Percentiles rank a stretch among this genome's conserved stretches.
These are phyloP conservation scores for Carterocephalus palaemon DNA, from an alignment of 2,888 invertebrate genomes.

Conservation along the genomic window DNA sequence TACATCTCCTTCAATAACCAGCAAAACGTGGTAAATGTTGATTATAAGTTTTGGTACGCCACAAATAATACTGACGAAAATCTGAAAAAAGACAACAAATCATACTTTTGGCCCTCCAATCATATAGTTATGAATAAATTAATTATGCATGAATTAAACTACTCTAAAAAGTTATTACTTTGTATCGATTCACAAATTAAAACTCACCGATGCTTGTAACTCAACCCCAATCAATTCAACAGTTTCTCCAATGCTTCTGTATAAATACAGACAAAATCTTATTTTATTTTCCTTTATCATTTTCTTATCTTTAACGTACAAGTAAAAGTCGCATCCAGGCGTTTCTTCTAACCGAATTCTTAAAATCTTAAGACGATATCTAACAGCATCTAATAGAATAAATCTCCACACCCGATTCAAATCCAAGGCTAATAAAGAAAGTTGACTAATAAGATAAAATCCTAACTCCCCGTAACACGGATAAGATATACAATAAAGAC, in stretches of 20 bases:
- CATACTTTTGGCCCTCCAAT: too few species aligned
- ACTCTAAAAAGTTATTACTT: too few species aligned
- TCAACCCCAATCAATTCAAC: conserved; percentile 56
- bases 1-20: conserved; percentile 54
- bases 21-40: conserved; percentile 55
- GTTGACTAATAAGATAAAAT: conserved; percentile 44
- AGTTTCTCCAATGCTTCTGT: conserved; percentile 54
- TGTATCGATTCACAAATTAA: conserved; percentile 2
- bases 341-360: conserved; percentile 52
- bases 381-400: conserved; percentile 51
- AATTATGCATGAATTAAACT: too few species aligned
- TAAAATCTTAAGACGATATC: conserved; percentile 53
- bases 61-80: conserved; percentile 57
- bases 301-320: conserved; percentile 55
- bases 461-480: conserved; percentile 39
- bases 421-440: conserved; percentile 57
- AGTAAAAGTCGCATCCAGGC: conserved; percentile 47
- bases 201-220: conserved; percentile 57
- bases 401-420: conserved; percentile 62
- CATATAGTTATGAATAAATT: too few species aligned
- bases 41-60: conserved; percentile 58
- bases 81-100: conserved; percentile 44
- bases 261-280: conserved; percentile 49
- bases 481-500: conserved; percentile 42
- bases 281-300: conserved; percentile 52